Base-by-base conservation (phyloP, 1,140 invertebrate genomes). In the Venustaconcha ellipsiformis region DNA sequence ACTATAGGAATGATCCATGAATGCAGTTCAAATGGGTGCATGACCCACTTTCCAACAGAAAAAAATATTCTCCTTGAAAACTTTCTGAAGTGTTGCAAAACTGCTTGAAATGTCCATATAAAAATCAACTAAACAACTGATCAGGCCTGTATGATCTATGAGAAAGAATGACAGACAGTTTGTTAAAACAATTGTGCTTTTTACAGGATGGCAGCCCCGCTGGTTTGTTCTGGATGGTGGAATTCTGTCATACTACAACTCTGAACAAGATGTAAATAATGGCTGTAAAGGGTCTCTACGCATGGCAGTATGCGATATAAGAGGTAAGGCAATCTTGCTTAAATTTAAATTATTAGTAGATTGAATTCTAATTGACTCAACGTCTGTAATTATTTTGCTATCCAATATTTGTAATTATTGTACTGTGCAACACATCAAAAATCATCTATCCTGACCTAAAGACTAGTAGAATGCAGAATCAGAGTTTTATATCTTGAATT, bases 171-270 rank as follows among this genome's bases (percentile, higher is more conserved):
- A 37, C 37, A 37, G 37, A 6, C 20, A 63, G 26, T 57, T 66
- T 48, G 14, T 75, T 17, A 14, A 70, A 23, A 11, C 59, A 48
- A 48, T n/a, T 79, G 15, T 74, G 59, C 83, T 70, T 58, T 67
- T 87, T 90, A 14, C 85, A 95, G 95, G 94, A 76, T 96, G 95
- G 95, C 95, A 96, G 89, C 95, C 94, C 26, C 92, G 95, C 85
- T 96, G 94, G 94, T 96, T 96, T 92, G 92, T 95, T 64, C 90
- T 95, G 80, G 94, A 95, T 82, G 93, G 95, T 91, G 94, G 94
- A 57, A 92, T 95, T 67, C 86, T 95, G 82, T 94, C 94, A 1
- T 96, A 96, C 88, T 96, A 95, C 87, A 94, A 94, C 88, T 95
- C 94, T 8, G 93, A 94, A 86, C 94, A 95, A 80, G 94, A 95